Evolutionary conservation across 2,888 invertebrate genomes (phyloP).

Genomic region (Peribatodes rhomboidaria): DNA sequence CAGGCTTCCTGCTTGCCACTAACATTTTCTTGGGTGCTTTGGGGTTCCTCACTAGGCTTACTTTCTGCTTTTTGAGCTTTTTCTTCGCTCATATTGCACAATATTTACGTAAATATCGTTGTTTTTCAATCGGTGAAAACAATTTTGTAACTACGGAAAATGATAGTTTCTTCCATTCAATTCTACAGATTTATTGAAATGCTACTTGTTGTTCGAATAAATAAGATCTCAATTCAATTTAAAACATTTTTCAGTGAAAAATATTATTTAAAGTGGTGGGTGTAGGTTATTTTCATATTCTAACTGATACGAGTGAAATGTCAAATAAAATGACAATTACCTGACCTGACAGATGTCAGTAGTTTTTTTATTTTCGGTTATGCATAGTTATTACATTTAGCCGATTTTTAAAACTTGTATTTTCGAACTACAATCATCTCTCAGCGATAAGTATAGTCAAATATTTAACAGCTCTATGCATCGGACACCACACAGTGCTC

Average conservation of each 20-base stretch:
- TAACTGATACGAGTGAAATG: no score
- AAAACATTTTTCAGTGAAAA: constrained; percentile 1
- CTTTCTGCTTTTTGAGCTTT: constrained; percentile 37
- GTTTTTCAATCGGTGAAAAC: constrained; percentile 10
- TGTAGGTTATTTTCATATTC: constrained; percentile 3
- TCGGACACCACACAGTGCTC: no score
- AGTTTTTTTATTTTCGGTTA: not conserved
- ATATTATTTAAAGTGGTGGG: not conserved
- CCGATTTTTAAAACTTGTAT: no score
- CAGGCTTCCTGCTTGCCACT: constrained; percentile 77
- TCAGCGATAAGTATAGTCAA: no score
- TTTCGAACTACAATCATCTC: no score
- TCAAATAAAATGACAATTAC: not conserved
- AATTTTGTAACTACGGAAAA: not conserved
- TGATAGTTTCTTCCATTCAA: not conserved
- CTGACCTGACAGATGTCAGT: not conserved
- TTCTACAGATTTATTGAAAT: not conserved
- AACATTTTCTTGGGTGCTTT: constrained; percentile 34
- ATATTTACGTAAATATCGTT: constrained; percentile 21
- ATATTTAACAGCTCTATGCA: no score
- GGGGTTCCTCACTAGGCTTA: constrained; percentile 39
- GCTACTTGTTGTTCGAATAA: not conserved
- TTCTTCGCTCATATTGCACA: constrained; percentile 55
- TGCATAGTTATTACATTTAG: not conserved
- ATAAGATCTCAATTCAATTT: not conserved